phyloP scores from a whole-genome alignment of 2,113 vertebrate genomes.

The Podiceps cristatus region DNA sequence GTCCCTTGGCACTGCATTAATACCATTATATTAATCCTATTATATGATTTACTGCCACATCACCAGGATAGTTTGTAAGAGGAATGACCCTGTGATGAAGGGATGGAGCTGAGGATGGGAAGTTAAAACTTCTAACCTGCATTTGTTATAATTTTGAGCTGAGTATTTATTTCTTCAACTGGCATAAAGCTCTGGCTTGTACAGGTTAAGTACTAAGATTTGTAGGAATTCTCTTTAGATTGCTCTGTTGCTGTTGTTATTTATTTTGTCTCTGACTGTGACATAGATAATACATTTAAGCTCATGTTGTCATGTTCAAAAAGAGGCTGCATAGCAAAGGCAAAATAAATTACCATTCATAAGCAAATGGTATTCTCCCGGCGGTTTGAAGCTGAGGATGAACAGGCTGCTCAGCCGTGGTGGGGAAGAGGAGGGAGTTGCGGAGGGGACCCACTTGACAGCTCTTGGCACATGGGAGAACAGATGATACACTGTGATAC shows the following conservation, averaged over 20 bases:
- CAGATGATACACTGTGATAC: too few relatives aligned
- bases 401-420: rapidly evolving
- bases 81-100: background rate
- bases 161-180: background rate
- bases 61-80: background rate
- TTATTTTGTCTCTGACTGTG: background rate
- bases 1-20: background rate
- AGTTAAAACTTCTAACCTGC: background rate
- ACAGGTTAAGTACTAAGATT: background rate
- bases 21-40: background rate
- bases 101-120: background rate
- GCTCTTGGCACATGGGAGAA: rapidly evolving
- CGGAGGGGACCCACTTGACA: background rate
- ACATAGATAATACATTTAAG: background rate
- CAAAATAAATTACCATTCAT: background rate
- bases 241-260: background rate
- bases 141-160: background rate
- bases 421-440: background rate
- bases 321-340: background rate
- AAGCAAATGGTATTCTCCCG: background rate
- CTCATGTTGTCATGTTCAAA: background rate
- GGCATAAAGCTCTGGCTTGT: background rate
- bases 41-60: background rate
- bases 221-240: background rate
- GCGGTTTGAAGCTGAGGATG: background rate